Percentiles rank a stretch among this genome's conserved stretches.
These are phyloP conservation scores for Candidula unifasciata DNA, from an alignment of 2,888 invertebrate genomes.

Conservation along the genomic window DNA sequence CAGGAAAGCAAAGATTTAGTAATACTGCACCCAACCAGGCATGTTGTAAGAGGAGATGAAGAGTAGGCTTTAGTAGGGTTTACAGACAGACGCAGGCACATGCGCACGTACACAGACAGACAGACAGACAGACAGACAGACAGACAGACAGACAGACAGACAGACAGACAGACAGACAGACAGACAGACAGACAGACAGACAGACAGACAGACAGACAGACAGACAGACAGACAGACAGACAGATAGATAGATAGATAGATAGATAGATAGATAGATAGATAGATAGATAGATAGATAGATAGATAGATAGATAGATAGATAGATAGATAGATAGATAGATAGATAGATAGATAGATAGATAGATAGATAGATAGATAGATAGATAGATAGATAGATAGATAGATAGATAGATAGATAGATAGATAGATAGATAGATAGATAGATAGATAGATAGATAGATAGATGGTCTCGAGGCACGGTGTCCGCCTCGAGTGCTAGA, in stretches of 20 bases:
- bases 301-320: slow-evolving; percentile 8
- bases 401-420: slow-evolving; percentile 8
- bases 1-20: no score
- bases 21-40: no score
- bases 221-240: neutral
- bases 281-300: slow-evolving; percentile 5
- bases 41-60: no score
- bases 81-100: no score
- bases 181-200: slow-evolving; percentile 3
- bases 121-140: slow-evolving; percentile 8
- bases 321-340: slow-evolving; percentile 8
- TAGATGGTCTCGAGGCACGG: no score
- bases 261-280: neutral
- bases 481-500: no score
- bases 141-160: slow-evolving; percentile 8
- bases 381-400: slow-evolving; percentile 8
- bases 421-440: slow-evolving; percentile 8
- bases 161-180: slow-evolving; percentile 8
- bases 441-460: slow-evolving; percentile 8
- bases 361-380: slow-evolving; percentile 8
- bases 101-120: neutral
- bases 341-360: slow-evolving; percentile 8
- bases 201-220: neutral
- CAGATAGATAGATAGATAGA: no score
- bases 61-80: no score